Conservation (phyloP, 1,140 invertebrate genomes). For the Wasmannia auropunctata region DNA sequence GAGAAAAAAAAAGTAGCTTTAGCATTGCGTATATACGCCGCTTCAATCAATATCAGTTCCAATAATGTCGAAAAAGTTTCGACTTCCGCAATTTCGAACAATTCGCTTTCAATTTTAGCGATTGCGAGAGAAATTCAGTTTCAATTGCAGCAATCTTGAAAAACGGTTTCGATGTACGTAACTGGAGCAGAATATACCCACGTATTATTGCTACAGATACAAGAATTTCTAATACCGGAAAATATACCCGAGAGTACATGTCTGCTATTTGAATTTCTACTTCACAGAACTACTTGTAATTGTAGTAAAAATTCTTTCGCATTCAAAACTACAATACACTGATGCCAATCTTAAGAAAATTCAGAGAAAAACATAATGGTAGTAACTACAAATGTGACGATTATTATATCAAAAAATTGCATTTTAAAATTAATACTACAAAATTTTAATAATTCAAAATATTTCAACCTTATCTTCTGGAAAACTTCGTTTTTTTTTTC, state of each 20-base stretch:
- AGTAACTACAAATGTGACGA: no score
- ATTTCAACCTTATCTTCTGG: no score
- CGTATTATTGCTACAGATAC: neutral
- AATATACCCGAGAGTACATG: neutral
- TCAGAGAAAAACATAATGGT: no score
- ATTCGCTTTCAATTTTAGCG: constrained; percentile 14
- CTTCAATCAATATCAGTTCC: constrained; percentile 47
- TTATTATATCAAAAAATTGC: no score
- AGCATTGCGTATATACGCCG: neutral
- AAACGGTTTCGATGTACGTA: neutral
- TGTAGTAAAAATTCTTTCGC: neutral
- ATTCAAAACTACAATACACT: neutral
- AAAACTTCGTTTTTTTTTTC: no score
- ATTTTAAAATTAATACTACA: no score
- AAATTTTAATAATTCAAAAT: no score
- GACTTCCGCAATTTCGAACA: neutral
- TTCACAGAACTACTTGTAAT: neutral
- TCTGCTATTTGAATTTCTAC: neutral
- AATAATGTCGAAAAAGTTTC: constrained; percentile 37
- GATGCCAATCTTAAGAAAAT: constrained; percentile 17
- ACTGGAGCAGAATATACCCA: neutral
- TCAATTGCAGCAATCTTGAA: neutral
- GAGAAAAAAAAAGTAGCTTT: neutral
- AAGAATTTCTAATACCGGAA: neutral
- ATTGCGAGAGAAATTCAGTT: neutral